Evolutionary conservation across 2,888 invertebrate genomes (phyloP), one percentile per base, ranked within the genome.

Genomic region (Heliconius ismenius): DNA sequence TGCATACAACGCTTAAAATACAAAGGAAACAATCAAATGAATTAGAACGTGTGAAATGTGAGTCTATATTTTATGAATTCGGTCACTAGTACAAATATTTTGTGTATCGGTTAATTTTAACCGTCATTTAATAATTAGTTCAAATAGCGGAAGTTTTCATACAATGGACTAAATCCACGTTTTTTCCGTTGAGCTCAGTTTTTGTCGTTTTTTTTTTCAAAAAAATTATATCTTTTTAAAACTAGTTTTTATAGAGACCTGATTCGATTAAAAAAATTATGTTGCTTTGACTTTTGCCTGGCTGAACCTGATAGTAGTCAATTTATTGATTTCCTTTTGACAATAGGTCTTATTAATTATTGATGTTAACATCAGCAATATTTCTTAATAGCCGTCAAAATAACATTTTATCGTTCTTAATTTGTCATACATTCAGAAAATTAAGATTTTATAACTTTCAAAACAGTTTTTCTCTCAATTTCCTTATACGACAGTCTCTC

Each of bases 31-130:
- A 78, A 63, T 74, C 74, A 65, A 70, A 74, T 43, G 24, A 78
- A 76, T 74, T 65, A 49, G 78, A 76, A 72, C 78, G 78, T 78
- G 78, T 62, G 72, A 78, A 72, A 76, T 78, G 78, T 54, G 72
- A 78, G 67, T 69, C 28, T 7, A 32, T 70, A 24, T 9, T 54
- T 64, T 73, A 63, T 26, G 28, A 26, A 26, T 26, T 49, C 36
- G 26, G 4, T 24, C 58, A 26, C 28, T 69, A 32, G 11, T 58
- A 62, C 26, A 26, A 6, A 28, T 26, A 70, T 54, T 69, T 54
- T 49, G 26, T 28, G 24, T 70, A 36, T 7, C 70, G 32, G 54
- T 70, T 70, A n/a, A 6, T 32, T 54, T 58, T 36, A 70, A 70
- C 21, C 13, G 21, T 7, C 32, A 28, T 54, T 54, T 32, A n/a